Evolutionary conservation across 2,888 invertebrate genomes (phyloP), one percentile per base, ranked within the genome.

Genomic region (Calliphora vomitoria): DNA sequence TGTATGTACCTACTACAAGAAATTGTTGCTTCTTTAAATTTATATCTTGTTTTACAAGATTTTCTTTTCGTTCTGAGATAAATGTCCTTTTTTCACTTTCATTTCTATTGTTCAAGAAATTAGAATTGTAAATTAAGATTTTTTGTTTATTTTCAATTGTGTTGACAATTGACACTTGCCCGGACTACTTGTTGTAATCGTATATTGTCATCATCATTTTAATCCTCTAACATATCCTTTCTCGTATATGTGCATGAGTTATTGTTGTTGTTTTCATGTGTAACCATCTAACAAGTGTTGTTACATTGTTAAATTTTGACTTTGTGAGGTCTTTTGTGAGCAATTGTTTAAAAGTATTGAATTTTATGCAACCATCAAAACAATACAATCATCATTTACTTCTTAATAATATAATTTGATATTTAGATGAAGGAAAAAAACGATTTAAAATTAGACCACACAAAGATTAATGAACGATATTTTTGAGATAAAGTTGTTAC

Each of bases 151-250:
- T 82, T 53, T 83, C 50, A 71, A 76, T 55, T 79, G 87, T 85
- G 87, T 87, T 87, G 87, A 87, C 87, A 87, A 79, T 87, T 87
- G 85, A 87, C 87, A 87, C 87, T 85, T 79, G 74, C 76, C 76
- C 66, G 44, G 55, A 38, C 53, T 55, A 50, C 53, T 66, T 41
- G 64, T 75, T 75, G 82, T 66, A 71, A 71, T 83, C 75, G 31
- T 68, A 75, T 55, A 75, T 72, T 47, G 62, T 80, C 62, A 75
- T 80, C 81, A 31, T 66, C 25, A 50, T 62, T 53, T 55, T 50
- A 50, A 80, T 38, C 53, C 8, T 38, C 50, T 55, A 50, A 58
- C 5, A 58, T 4, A 31, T 58, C 31, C 44, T 58, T 47, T 10
- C 6, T 10, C 6, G 50, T 38, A 20, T 44, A 3, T 41, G 18